phyloP scores from a whole-genome alignment of 2,113 vertebrate species.

The Lates calcarifer region DNA sequence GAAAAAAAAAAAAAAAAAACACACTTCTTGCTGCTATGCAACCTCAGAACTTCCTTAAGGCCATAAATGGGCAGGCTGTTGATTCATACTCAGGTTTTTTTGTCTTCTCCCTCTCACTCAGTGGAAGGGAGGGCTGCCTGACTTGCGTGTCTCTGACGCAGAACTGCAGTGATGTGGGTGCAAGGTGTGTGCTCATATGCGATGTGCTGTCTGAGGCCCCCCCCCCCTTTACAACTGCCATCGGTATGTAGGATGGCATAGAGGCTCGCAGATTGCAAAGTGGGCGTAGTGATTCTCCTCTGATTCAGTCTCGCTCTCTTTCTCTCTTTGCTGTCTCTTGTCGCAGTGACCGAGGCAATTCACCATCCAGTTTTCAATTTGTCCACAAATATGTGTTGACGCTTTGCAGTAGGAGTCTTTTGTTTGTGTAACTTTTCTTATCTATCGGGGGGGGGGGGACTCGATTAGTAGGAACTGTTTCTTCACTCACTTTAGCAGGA shows the following conservation, averaged over 20 bases:
- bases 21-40: constrained; percentile 76
- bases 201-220: constrained; percentile 66
- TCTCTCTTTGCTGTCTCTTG: constrained; percentile 22
- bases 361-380: constrained; percentile 33
- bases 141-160: constrained; percentile 83
- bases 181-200: constrained; percentile 69
- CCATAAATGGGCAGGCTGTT: constrained; percentile 81
- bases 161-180: constrained; percentile 77
- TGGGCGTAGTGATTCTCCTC: constrained; percentile 79
- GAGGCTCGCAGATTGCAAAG: constrained; percentile 79
- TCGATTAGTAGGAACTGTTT: not conserved
- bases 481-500: constrained; percentile 18
- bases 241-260: constrained; percentile 69
- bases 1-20: constrained; percentile 16
- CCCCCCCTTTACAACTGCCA: constrained; percentile 63
- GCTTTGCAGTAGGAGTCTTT: not conserved
- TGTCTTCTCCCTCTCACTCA: constrained; percentile 42
- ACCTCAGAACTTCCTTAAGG: constrained; percentile 72
- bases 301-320: constrained; percentile 50
- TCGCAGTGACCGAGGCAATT: constrained; percentile 37
- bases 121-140: constrained; percentile 68
- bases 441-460: not conserved
- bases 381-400: constrained; percentile 4
- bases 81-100: constrained; percentile 73
- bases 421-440: constrained; percentile 7